Evolutionary conservation across 2,113 vertebrate species (phyloP).

Genomic region (Dendrocopos noguchii): DNA sequence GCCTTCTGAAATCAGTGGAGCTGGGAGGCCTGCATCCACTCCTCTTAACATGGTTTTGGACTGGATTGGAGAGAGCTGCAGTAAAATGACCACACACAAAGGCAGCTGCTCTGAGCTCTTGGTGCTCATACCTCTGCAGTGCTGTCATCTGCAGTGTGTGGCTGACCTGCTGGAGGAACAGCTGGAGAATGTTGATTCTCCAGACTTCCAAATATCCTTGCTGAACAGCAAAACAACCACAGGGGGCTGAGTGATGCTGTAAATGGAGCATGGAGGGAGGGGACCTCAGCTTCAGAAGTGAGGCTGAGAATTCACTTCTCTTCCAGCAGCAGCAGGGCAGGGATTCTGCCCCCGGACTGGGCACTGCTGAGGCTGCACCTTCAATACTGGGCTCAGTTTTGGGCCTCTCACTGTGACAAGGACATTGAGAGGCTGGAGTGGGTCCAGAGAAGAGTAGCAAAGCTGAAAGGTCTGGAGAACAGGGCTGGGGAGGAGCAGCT

Average conservation of each 20-base stretch:
- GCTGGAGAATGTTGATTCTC: conserved; percentile 51
- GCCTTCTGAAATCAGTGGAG: not conserved
- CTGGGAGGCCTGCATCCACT: not conserved
- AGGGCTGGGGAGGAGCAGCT: too few species aligned
- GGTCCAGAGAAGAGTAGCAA: too few species aligned
- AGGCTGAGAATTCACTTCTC: not conserved
- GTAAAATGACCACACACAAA: conserved; percentile 36
- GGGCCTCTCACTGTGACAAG: too few species aligned
- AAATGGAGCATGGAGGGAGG: conserved; percentile 18
- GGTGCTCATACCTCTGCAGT: conserved; percentile 22
- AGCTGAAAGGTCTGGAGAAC: too few species aligned
- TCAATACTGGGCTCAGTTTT: too few species aligned
- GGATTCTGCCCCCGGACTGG: too few species aligned
- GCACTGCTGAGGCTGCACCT: too few species aligned
- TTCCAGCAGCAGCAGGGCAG: not conserved
- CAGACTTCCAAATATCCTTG: conserved; percentile 33
- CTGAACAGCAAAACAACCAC: conserved; percentile 25
- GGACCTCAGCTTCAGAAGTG: not conserved
- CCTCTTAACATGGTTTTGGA: not conserved
- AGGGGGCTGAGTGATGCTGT: not conserved
- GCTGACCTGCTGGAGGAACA: conserved; percentile 24
- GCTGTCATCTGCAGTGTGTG: conserved; percentile 46
- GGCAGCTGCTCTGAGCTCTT: conserved; percentile 26
- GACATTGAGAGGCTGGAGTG: too few species aligned
- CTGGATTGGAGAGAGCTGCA: not conserved